phyloP scores from a whole-genome alignment of 2,888 invertebrate genomes.

The Lasioglossum vierecki region DNA sequence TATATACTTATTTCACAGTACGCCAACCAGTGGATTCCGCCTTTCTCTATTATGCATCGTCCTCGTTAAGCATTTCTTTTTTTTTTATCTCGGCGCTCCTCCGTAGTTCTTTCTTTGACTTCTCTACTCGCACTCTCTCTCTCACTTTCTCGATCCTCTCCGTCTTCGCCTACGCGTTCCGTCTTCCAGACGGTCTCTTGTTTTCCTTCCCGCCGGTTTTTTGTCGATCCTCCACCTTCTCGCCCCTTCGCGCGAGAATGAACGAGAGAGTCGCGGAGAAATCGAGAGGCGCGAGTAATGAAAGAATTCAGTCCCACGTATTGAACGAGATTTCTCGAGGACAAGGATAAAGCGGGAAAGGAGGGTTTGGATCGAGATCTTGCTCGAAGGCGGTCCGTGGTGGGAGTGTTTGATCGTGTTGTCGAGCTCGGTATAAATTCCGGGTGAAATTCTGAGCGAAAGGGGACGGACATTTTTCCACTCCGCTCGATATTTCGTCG shows the following conservation, averaged over 20 bases:
- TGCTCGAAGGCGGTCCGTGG: constrained; percentile 18
- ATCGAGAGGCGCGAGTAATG: constrained; percentile 46
- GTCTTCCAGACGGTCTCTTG: constrained; percentile 18
- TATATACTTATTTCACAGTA: constrained; percentile 76
- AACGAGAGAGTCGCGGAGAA: constrained; percentile 10
- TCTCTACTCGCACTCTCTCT: neutral
- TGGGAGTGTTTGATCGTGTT: constrained; percentile 11
- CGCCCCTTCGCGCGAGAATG: constrained; percentile 18
- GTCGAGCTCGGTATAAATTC: constrained; percentile 22
- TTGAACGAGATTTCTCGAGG: constrained; percentile 45
- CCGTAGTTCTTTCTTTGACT: constrained; percentile 6
- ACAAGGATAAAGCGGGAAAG: neutral
- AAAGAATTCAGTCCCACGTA: constrained; percentile 62
- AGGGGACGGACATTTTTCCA: constrained; percentile 32
- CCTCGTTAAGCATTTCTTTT: constrained; percentile 71
- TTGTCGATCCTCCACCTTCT: constrained; percentile 11
- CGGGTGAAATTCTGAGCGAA: constrained; percentile 13
- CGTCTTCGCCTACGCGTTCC: constrained; percentile 21
- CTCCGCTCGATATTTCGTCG: constrained; percentile 14
- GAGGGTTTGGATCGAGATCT: neutral
- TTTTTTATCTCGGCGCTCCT: constrained; percentile 30
- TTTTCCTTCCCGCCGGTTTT: constrained; percentile 24
- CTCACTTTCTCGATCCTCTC: neutral
- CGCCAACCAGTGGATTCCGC: constrained; percentile 72
- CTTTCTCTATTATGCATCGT: constrained; percentile 73